Base-by-base conservation (phyloP, 2,113 vertebrate genomes). In the Emydura subglobosa region DNA sequence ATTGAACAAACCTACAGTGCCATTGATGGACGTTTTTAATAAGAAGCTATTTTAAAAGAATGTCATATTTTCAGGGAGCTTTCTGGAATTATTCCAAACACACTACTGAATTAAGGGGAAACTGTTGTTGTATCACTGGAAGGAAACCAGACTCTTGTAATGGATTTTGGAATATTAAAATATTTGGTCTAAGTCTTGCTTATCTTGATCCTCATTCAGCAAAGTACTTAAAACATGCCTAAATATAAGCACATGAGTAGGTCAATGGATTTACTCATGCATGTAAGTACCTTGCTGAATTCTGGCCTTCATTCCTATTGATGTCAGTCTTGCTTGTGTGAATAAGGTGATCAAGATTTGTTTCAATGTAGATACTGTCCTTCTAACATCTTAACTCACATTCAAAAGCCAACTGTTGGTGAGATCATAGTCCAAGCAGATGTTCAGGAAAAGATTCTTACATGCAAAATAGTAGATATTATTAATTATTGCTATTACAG, bases 1-100 rank as follows among this genome's bases (percentile, higher is more conserved):
- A 85, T 10, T 94, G 74, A 93, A 91, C 82, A 95, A 96, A 93
- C 39, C 86, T 82, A 85, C 3, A 87, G 68, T 86, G 55, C 87
- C 42, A n/a, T 81, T 88, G 10, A 44, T 92, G 87, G 74, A 78
- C 39, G 47, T 44, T 78, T 78, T 47, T 78, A 44, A 78, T 72
- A 39, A 76, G 39, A 76, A 27, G 55, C 34, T 82, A 94, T 95
- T 78, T 55, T 80, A 92, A 93, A 76, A 92, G 61, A 76, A 27
- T 13, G 44, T 85, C 0, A 1, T 49, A 13, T 1, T 93, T 91
- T 44, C 55, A 85, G 54, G 79, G 14, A 92, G 82, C 50, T 13
- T 89, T 87, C 29, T 80, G 34, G 27, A 86, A 31, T 44, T 57
- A 89, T 85, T 96, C 39, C 42, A 82, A 65, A 91, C 13, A 5